Conservation (phyloP, 2,888 invertebrate species). For the Stenolophus ochropezus region DNA sequence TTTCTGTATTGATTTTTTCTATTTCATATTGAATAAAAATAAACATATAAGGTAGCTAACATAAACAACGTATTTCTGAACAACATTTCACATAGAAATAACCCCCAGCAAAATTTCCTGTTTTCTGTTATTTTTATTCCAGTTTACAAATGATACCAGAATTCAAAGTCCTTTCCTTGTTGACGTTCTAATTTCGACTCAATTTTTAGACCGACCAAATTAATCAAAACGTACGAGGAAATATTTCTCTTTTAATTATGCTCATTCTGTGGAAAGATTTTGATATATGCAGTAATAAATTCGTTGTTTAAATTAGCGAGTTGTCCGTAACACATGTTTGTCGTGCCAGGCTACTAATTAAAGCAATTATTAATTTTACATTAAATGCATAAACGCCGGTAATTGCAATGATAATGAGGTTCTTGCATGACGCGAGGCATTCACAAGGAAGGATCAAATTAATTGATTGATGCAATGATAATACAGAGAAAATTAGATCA, state of each 20-base stretch:
- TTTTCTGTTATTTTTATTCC: not conserved
- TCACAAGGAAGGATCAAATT: not conserved
- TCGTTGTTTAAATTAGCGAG: constrained; percentile 9
- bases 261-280: constrained; percentile 2
- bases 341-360: not conserved
- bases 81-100: no score
- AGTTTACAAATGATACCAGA: not conserved
- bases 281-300: constrained; percentile 1
- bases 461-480: not conserved
- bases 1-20: no score
- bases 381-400: not conserved
- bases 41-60: no score
- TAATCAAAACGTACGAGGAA: not conserved
- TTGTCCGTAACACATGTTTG: constrained; percentile 5
- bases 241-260: not conserved
- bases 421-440: not conserved
- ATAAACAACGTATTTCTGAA: no score
- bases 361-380: constrained; percentile 3
- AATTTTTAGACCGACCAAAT: not conserved
- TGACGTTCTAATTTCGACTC: not conserved
- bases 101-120: no score
- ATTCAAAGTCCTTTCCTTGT: not conserved
- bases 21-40: no score
- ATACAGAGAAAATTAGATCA: not conserved
- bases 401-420: not conserved